Conservation (phyloP, 2,113 vertebrate species). For the Pithys albifrons region DNA sequence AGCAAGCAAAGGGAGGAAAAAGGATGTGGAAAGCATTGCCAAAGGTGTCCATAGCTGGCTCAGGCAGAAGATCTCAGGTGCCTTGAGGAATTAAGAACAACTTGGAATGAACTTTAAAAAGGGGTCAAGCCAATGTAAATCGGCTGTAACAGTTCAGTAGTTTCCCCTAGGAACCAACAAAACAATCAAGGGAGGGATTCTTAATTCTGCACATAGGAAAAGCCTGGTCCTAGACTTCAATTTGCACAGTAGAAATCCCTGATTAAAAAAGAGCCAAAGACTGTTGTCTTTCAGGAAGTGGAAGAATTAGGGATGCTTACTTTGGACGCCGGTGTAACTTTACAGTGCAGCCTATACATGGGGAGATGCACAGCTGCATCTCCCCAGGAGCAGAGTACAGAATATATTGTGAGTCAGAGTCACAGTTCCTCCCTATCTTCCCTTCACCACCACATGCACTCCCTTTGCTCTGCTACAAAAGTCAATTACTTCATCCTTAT, state of each 20-base stretch:
- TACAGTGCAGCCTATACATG: not conserved
- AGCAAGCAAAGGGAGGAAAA: not conserved
- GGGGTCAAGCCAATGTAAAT: slow-evolving; percentile 10
- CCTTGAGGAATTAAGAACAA: slow-evolving; percentile 34
- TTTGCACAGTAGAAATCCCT: slow-evolving; percentile 54
- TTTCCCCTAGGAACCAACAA: not conserved
- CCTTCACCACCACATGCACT: slow-evolving; percentile 5
- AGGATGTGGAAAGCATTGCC: slow-evolving; percentile 7
- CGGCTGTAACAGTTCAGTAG: slow-evolving; percentile 25
- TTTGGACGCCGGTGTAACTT: slow-evolving; percentile 44
- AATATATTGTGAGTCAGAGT: slow-evolving; percentile 34
- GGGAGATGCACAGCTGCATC: slow-evolving; percentile 60
- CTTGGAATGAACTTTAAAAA: slow-evolving; percentile 9
- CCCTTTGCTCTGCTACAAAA: slow-evolving; percentile 42
- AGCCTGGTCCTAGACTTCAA: not conserved
- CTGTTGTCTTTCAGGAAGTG: slow-evolving; percentile 50
- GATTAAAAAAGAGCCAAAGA: slow-evolving; percentile 47
- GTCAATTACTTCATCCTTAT: slow-evolving; percentile 29
- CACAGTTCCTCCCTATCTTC: slow-evolving; percentile 32
- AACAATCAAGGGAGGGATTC: slow-evolving; percentile 25
- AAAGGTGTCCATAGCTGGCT: not conserved
- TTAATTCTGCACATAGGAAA: slow-evolving; percentile 44
- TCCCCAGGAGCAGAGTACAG: slow-evolving; percentile 20
- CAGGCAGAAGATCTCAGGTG: not conserved
- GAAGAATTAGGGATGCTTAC: slow-evolving; percentile 65